These are phyloP conservation scores for Ceyx melanurus DNA, from an alignment of 2,113 vertebrate species.

Conservation along the genomic window DNA sequence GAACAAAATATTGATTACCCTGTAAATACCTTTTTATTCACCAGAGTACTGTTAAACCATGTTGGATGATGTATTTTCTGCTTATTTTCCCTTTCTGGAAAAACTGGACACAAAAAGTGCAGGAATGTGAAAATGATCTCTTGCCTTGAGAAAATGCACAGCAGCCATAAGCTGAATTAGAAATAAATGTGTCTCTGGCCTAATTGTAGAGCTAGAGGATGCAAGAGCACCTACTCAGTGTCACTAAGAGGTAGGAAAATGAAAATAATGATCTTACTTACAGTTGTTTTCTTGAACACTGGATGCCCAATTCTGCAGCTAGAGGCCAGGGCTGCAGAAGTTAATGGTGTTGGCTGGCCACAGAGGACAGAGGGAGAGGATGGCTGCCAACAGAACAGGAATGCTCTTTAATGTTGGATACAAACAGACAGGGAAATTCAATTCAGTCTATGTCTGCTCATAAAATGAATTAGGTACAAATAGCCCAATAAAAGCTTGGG, in stretches of 20 bases:
- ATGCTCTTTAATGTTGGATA: not conserved
- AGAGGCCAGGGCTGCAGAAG: conserved; percentile 6
- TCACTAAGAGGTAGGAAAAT: not conserved
- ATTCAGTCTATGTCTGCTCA: not conserved
- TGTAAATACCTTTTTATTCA: not conserved
- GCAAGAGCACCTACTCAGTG: not conserved
- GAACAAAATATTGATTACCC: not conserved
- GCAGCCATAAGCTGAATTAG: not conserved
- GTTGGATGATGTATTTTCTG: not conserved
- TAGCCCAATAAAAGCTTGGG: conserved; percentile 37
- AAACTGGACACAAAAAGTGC: not conserved
- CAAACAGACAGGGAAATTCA: conserved; percentile 23
- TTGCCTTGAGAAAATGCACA: not conserved
- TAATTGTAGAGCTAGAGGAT: not conserved
- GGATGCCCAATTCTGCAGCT: conserved; percentile 66
- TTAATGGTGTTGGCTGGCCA: not conserved
- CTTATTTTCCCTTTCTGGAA: not conserved
- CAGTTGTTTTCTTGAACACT: conserved; percentile 38
- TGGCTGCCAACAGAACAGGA: conserved; percentile 64
- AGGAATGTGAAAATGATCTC: not conserved
- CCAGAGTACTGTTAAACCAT: not conserved
- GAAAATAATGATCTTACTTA: conserved; percentile 24
- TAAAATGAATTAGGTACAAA: conserved; percentile 43
- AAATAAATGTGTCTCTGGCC: not conserved
- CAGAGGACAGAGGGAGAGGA: conserved; percentile 43